phyloP scores from a whole-genome alignment of 53 echinoderm and acorn worm genomes.

The Echinarachnius parma region DNA sequence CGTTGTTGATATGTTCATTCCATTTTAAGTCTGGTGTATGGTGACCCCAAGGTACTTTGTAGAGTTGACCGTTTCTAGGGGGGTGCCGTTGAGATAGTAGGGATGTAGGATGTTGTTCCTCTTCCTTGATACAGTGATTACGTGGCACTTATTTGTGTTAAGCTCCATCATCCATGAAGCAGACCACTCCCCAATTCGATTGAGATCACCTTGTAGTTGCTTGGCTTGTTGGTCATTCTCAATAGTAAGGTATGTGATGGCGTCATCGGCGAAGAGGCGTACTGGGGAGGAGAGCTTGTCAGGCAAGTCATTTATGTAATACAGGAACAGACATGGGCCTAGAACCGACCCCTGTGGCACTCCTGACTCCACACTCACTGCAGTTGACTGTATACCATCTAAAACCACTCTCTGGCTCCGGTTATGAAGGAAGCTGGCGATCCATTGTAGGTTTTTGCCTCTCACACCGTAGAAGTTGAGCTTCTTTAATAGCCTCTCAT shows the following conservation, averaged over 20 bases:
- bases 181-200: not conserved
- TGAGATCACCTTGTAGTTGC: not conserved
- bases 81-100: not conserved
- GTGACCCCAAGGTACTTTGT: not conserved
- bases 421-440: not conserved
- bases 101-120: not conserved
- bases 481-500: not conserved
- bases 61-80: not conserved
- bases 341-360: slow-evolving; percentile 5
- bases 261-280: not conserved
- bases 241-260: not conserved
- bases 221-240: not conserved
- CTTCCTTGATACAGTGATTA: not conserved
- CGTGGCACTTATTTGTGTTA: not conserved
- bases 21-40: not conserved
- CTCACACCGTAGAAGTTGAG: not conserved
- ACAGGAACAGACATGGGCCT: not conserved
- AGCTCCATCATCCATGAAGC: not conserved
- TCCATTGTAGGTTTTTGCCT: slow-evolving; percentile 7
- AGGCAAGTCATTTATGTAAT: slow-evolving; percentile 2
- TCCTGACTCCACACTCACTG: not conserved
- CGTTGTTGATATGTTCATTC: not conserved
- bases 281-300: not conserved
- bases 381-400: not conserved
- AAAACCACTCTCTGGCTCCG: not conserved